These are phyloP conservation scores for Piprites chloris DNA, from an alignment of 2,113 vertebrate species.

Conservation along the genomic window DNA sequence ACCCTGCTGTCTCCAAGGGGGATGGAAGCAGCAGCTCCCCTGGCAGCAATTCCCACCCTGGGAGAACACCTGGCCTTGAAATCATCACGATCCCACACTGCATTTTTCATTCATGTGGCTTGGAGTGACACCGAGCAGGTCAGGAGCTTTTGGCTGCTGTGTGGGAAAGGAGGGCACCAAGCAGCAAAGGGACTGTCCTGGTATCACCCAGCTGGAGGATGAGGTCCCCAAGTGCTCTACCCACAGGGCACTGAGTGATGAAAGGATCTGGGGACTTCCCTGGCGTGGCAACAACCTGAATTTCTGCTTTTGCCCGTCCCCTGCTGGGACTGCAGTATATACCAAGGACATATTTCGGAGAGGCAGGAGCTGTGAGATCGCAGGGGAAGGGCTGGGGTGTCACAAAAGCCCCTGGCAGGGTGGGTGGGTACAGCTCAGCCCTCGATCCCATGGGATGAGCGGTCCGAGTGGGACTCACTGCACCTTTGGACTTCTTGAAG, in stretches of 20 bases:
- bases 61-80: neutral
- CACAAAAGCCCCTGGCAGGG: neutral
- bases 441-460: neutral
- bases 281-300: neutral
- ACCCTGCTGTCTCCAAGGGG: neutral
- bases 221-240: neutral
- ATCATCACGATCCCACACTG: neutral
- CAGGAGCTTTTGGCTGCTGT: neutral
- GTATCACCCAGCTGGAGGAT: neutral
- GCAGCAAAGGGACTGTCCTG: neutral
- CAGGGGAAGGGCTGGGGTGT: neutral
- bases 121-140: neutral
- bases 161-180: neutral
- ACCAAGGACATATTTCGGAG: neutral
- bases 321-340: neutral
- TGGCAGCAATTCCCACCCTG: accelerated
- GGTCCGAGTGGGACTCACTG: neutral
- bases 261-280: neutral
- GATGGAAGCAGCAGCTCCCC: neutral
- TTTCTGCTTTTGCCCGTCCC: neutral
- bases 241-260: too few relatives aligned
- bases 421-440: neutral
- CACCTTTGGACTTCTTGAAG: slow-evolving; percentile 57
- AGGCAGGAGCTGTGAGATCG: neutral
- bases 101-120: accelerated